phyloP scores from a whole-genome alignment of 1,140 invertebrate species.

The Physella acuta region DNA sequence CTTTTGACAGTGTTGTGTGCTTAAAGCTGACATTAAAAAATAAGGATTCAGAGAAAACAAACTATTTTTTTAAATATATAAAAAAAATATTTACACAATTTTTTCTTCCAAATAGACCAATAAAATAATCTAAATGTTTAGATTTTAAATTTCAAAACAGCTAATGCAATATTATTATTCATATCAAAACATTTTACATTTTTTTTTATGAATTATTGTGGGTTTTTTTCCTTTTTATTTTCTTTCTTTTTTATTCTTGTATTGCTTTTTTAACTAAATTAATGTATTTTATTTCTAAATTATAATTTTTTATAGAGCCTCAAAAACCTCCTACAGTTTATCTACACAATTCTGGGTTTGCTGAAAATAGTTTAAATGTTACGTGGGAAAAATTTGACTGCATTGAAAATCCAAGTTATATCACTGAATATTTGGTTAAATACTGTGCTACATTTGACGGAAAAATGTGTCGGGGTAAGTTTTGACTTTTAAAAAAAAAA shows the following conservation, averaged over 20 bases:
- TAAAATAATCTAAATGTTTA: too few species aligned
- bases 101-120: too few species aligned
- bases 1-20: neutral
- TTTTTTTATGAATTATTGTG: too few species aligned
- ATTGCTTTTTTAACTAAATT: neutral
- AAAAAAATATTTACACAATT: too few species aligned
- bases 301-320: neutral
- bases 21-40: too few species aligned
- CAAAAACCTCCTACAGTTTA: neutral
- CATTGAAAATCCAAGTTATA: neutral
- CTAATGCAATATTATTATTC: too few species aligned
- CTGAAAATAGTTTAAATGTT: neutral
- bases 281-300: neutral
- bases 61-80: too few species aligned
- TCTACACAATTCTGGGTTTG: neutral
- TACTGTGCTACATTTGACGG: slow-evolving; percentile 1
- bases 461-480: slow-evolving; percentile 3
- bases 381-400: slow-evolving; percentile 1
- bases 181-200: too few species aligned
- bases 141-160: too few species aligned
- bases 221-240: neutral
- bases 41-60: too few species aligned
- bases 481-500: neutral
- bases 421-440: slow-evolving; percentile 7
- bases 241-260: neutral